Conservation (phyloP, 2,888 invertebrate species). For the Epinotia nisella region DNA sequence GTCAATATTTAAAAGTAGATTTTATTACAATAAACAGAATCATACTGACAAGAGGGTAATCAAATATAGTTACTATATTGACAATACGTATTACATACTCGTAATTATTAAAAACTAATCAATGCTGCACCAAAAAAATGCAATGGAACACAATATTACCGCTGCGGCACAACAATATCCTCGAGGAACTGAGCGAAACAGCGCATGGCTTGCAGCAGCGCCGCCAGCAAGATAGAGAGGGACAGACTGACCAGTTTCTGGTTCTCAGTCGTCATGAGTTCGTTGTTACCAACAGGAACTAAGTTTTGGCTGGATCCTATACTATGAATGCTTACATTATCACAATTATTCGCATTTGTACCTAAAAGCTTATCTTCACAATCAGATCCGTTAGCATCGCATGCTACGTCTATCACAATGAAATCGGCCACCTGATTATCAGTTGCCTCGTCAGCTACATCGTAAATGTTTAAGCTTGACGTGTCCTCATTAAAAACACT, state of each 20-base stretch:
- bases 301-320: constrained; percentile 70
- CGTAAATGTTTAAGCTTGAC: constrained; percentile 52
- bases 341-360: constrained; percentile 71
- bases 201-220: constrained; percentile 86
- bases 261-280: constrained; percentile 73
- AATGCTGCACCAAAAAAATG: constrained; percentile 73
- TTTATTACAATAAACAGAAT: constrained; percentile 39
- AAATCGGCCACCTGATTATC: constrained; percentile 48
- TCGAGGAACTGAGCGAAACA: constrained; percentile 86
- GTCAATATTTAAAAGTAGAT: constrained; percentile 33
- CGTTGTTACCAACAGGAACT: constrained; percentile 79
- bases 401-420: constrained; percentile 49
- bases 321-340: constrained; percentile 69
- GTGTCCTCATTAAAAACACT: constrained; percentile 62
- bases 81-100: constrained; percentile 61
- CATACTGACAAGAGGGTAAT: constrained; percentile 64
- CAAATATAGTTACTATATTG: constrained; percentile 69
- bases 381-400: constrained; percentile 50
- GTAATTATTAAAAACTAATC: constrained; percentile 56
- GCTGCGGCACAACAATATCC: constrained; percentile 82
- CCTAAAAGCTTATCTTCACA: constrained; percentile 56
- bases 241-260: constrained; percentile 85
- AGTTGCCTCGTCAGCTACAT: constrained; percentile 43
- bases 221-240: constrained; percentile 85
- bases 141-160: constrained; percentile 65